Evolutionary conservation across 1,140 invertebrate species (phyloP).

Genomic region (Diabrotica virgifera): DNA sequence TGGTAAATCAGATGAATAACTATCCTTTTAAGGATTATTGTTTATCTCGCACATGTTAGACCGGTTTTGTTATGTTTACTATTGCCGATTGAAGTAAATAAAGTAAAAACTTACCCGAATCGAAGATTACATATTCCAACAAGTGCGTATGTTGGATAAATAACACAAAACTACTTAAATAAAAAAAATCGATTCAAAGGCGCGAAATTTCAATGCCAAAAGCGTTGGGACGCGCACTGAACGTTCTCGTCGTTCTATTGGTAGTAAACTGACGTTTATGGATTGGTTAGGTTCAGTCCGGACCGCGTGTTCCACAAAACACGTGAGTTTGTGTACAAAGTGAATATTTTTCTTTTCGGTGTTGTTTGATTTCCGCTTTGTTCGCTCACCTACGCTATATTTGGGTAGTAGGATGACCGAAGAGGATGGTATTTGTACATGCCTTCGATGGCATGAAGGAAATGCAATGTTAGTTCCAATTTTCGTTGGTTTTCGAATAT

Average conservation of each 20-base stretch:
- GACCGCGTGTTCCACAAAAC: background rate
- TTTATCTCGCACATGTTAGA: too few relatives aligned
- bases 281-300: background rate
- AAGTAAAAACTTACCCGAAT: background rate
- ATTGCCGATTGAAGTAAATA: background rate
- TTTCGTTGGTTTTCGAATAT: too few relatives aligned
- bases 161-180: background rate
- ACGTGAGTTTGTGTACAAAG: slow-evolving; percentile 12
- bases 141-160: background rate
- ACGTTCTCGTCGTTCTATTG: background rate
- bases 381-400: background rate
- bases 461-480: too few relatives aligned
- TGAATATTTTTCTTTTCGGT: background rate
- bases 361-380: background rate
- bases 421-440: too few relatives aligned
- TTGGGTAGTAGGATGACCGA: too few relatives aligned
- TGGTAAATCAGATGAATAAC: too few relatives aligned
- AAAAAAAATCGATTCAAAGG: background rate
- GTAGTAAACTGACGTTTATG: slow-evolving; percentile 9
- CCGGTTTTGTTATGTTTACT: too few relatives aligned
- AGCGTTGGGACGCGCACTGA: slow-evolving; percentile 1
- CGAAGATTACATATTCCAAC: background rate
- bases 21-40: too few relatives aligned
- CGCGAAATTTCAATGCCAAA: slow-evolving; percentile 5
- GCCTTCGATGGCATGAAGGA: too few relatives aligned